These are phyloP conservation scores for Gadopsis bispinosus DNA, from an alignment of 2,797 vertebrate genomes.

Conservation along the genomic window DNA sequence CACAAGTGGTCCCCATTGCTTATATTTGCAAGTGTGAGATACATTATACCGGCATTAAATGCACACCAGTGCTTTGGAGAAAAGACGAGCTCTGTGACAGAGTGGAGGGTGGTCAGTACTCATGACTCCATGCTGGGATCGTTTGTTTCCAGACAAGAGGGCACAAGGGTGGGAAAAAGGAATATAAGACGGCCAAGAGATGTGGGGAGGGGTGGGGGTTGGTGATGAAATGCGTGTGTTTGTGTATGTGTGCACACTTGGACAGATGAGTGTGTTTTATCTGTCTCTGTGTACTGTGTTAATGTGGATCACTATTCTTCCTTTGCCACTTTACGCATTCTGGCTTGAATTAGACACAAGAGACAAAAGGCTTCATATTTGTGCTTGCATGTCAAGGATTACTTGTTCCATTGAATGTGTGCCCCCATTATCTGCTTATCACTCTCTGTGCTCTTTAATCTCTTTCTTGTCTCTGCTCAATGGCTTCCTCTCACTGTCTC, in stretches of 20 bases:
- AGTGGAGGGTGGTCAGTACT: slow-evolving; percentile 85
- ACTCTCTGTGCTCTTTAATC: slow-evolving; percentile 93
- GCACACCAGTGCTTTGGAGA: slow-evolving; percentile 78
- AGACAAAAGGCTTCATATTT: slow-evolving; percentile 93
- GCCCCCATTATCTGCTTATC: slow-evolving; percentile 92
- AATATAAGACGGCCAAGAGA: slow-evolving; percentile 68
- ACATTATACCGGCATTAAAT: slow-evolving; percentile 80
- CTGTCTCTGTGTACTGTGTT: slow-evolving; percentile 81
- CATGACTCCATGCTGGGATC: slow-evolving; percentile 84
- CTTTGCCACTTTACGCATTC: slow-evolving; percentile 82
- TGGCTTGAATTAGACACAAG: slow-evolving; percentile 87
- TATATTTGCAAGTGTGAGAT: slow-evolving; percentile 75
- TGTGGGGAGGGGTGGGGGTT: slow-evolving; percentile 61
- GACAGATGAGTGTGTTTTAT: slow-evolving; percentile 78
- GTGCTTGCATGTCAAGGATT: slow-evolving; percentile 92
- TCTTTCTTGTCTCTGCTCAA: slow-evolving; percentile 90
- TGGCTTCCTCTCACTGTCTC: slow-evolving; percentile 91
- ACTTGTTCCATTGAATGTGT: slow-evolving; percentile 89
- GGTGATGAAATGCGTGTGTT: slow-evolving; percentile 59
- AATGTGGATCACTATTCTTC: slow-evolving; percentile 81
- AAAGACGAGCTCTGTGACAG: slow-evolving; percentile 74
- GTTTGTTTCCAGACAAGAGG: slow-evolving; percentile 87
- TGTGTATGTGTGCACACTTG: slow-evolving; percentile 50
- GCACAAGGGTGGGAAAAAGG: slow-evolving; percentile 83
- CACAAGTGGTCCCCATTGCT: slow-evolving; percentile 65